Conservation (phyloP, 2,797 vertebrate genomes). For the Enteromius anoplus region DNA sequence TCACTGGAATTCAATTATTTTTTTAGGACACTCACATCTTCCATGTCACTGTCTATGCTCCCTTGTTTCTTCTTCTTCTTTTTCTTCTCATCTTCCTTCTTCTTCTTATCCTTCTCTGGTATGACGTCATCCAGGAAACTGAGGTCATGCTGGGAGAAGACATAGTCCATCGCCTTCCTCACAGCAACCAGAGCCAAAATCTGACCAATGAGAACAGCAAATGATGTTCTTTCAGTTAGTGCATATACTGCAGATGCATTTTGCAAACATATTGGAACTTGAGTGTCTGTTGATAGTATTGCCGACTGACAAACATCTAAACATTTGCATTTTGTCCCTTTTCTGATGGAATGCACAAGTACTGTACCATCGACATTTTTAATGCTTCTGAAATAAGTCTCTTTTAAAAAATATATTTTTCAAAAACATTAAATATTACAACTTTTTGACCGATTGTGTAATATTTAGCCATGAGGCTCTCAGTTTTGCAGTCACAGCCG, state of each 20-base stretch:
- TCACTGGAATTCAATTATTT: neutral
- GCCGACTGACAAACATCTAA: neutral
- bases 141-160: constrained; percentile 96
- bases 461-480: neutral
- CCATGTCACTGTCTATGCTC: constrained; percentile 91
- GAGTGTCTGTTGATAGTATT: neutral
- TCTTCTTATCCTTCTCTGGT: constrained; percentile 99
- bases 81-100: constrained; percentile 97
- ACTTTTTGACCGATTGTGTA: neutral
- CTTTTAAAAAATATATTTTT: neutral
- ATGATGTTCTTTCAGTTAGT: neutral
- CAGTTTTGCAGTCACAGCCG: neutral
- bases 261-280: constrained; percentile 1
- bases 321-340: neutral
- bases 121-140: constrained; percentile 97
- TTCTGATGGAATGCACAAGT: neutral
- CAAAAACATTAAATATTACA: neutral
- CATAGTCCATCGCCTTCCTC: constrained; percentile 94
- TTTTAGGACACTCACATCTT: constrained; percentile 83
- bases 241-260: neutral
- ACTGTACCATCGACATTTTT: neutral
- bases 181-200: constrained; percentile 97
- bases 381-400: neutral
- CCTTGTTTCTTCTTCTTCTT: constrained; percentile 90
- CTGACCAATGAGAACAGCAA: constrained; percentile 69